Evolutionary conservation across 1,140 invertebrate species (phyloP), one percentile per base, ranked within the genome.

Genomic region (Papilio polytes): DNA sequence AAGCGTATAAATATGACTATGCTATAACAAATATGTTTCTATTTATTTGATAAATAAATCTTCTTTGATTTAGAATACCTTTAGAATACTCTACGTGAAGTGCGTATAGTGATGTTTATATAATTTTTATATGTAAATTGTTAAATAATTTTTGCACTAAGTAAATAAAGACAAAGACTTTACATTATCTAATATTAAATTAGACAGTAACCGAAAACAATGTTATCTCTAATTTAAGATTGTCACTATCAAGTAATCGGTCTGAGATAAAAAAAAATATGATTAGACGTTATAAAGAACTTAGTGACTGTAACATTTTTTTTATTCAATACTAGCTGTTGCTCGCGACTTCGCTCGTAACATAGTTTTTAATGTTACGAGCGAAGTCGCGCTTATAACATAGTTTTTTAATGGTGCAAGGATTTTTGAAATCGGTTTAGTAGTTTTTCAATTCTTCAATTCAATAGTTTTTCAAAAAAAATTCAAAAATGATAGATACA

Each of bases 161-260:
- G 3, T 20, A 63, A 70, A 70, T 31, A 12, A 70, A 31, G 63
- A 70, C 22, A 70, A 36, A 70, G 26, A 15, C 26, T 13, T 31
- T 26, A 26, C 20, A 26, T 63, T 70, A 31, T 70, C 63, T 31
- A 36, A 70, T 70, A 36, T 31, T 36, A n/a, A 31, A 31, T 26
- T 70, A 31, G 22, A 31, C 26, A 31, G 26, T 70, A 31, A 70
- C 26, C 36, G 12, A 70, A 31, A 70, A 70, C 26, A 70, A 70
- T 36, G 63, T 31, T 70, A 70, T 70, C 22, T 36, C 22, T 63
- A 63, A 63, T 18, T 70, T 31, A 70, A 70, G 22, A 70, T 70
- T 63, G 59, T 26, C 20, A 13, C 22, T 70, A 70, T 70, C 63
- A 31, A 70, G 13, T 70, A 70, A 70, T 70, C 26, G 63, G 63